Conservation (phyloP, 2,888 invertebrate species). For the Oscheius sp. region DNA sequence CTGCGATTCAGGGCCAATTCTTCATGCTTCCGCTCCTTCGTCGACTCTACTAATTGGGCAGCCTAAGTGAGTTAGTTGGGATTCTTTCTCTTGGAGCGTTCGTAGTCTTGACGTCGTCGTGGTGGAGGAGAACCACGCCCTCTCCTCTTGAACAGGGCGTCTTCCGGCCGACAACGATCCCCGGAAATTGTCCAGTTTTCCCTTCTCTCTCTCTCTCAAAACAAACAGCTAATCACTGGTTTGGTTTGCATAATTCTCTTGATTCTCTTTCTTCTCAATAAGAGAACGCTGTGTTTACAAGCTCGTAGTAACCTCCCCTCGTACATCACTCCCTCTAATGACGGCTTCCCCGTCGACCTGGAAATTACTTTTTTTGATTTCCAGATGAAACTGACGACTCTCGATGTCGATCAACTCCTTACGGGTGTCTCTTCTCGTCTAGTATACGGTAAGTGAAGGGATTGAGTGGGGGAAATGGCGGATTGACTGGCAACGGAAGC, state of each 20-base stretch:
- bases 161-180: too few relatives aligned
- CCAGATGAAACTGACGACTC: conserved; percentile 22
- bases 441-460: conserved; percentile 27
- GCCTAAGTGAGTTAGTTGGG: conserved; percentile 5
- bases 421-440: conserved; percentile 27
- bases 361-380: too few relatives aligned
- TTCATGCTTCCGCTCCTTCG: not conserved
- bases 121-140: not conserved
- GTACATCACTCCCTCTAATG: too few relatives aligned
- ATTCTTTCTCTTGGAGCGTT: conserved; percentile 1
- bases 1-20: not conserved
- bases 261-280: not conserved
- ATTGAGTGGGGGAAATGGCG: not conserved
- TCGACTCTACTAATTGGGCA: not conserved
- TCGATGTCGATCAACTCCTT: conserved; percentile 29
- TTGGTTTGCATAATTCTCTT: too few relatives aligned
- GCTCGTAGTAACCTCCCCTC: too few relatives aligned
- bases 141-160: too few relatives aligned
- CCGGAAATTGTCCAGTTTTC: too few relatives aligned
- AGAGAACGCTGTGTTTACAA: not conserved
- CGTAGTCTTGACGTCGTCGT: not conserved
- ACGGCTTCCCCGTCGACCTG: too few relatives aligned
- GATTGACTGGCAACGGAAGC: not conserved
- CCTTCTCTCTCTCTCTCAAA: too few relatives aligned
- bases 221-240: too few relatives aligned